phyloP scores from a whole-genome alignment of 2,888 invertebrate species.

The Lasiommata megera region DNA sequence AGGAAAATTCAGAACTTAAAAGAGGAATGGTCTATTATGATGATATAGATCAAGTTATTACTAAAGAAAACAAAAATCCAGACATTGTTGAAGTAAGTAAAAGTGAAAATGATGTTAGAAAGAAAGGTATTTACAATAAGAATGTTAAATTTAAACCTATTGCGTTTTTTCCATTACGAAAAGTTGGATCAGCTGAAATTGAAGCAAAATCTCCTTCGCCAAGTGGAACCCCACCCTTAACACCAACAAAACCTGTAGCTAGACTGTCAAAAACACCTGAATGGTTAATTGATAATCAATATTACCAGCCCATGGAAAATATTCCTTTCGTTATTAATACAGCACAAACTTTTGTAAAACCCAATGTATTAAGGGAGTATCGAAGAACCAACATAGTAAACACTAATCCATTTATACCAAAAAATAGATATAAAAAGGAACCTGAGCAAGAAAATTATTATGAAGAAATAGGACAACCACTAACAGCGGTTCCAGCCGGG shows the following conservation, averaged over 20 bases:
- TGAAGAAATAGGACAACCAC: slow-evolving; percentile 67
- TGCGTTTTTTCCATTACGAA: slow-evolving; percentile 54
- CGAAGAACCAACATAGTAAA: slow-evolving; percentile 36
- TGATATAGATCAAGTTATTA: slow-evolving; percentile 62
- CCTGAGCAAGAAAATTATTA: slow-evolving; percentile 66
- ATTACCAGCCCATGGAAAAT: slow-evolving; percentile 66
- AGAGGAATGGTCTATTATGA: slow-evolving; percentile 62
- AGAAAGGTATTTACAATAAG: slow-evolving; percentile 57
- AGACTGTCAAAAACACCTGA: slow-evolving; percentile 59
- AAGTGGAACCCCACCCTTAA: slow-evolving; percentile 35
- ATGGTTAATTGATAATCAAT: slow-evolving; percentile 64
- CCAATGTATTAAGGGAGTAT: slow-evolving; percentile 30
- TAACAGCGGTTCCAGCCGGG: slow-evolving; percentile 34
- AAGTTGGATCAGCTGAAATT: slow-evolving; percentile 43
- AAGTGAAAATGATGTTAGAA: slow-evolving; percentile 41
- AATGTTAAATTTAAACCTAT: slow-evolving; percentile 54
- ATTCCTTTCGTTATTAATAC: slow-evolving; percentile 65
- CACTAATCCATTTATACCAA: slow-evolving; percentile 39
- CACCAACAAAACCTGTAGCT: slow-evolving; percentile 42
- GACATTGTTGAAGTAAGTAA: slow-evolving; percentile 27
- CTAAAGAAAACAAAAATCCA: slow-evolving; percentile 35
- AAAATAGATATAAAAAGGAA: slow-evolving; percentile 38
- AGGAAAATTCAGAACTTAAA: slow-evolving; percentile 40
- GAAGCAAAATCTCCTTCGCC: slow-evolving; percentile 44
- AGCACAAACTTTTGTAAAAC: slow-evolving; percentile 40